Conservation (phyloP, 2,888 invertebrate genomes). For the Nasonovia ribisnigri region DNA sequence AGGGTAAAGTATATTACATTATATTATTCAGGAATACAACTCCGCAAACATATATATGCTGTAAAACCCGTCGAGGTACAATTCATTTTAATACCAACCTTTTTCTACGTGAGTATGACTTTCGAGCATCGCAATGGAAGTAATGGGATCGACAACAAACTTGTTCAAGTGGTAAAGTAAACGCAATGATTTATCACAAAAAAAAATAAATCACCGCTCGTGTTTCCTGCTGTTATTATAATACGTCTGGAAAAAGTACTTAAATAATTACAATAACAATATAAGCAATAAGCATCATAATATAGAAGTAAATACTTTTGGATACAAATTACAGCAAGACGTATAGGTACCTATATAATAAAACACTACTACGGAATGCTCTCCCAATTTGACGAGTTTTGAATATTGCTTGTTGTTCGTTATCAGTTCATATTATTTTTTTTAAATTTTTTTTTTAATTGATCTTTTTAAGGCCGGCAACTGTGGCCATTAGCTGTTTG, state of each 20-base stretch:
- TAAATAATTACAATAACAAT: background rate
- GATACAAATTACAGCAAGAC: too few relatives aligned
- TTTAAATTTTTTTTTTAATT: too few relatives aligned
- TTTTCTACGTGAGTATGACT: background rate
- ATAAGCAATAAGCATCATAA: background rate
- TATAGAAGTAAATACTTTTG: too few relatives aligned
- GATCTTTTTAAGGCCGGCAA: too few relatives aligned
- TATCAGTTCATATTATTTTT: background rate
- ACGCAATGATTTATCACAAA: conserved; percentile 34
- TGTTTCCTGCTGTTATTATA: conserved; percentile 47
- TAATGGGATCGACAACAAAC: conserved; percentile 26
- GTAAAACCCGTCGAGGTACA: background rate
- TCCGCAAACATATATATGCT: background rate
- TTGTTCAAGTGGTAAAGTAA: conserved; percentile 4
- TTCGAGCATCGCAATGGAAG: conserved; percentile 33
- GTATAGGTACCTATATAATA: background rate
- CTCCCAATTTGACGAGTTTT: conserved; percentile 5
- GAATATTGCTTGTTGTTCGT: conserved; percentile 29
- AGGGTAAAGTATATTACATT: background rate
- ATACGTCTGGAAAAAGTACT: background rate
- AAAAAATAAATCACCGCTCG: conserved; percentile 38
- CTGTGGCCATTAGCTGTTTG: too few relatives aligned
- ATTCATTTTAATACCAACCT: background rate
- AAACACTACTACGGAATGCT: background rate
- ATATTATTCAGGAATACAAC: background rate